phyloP scores from a whole-genome alignment of 1,140 invertebrate genomes.

The Trissolcus basalis region DNA sequence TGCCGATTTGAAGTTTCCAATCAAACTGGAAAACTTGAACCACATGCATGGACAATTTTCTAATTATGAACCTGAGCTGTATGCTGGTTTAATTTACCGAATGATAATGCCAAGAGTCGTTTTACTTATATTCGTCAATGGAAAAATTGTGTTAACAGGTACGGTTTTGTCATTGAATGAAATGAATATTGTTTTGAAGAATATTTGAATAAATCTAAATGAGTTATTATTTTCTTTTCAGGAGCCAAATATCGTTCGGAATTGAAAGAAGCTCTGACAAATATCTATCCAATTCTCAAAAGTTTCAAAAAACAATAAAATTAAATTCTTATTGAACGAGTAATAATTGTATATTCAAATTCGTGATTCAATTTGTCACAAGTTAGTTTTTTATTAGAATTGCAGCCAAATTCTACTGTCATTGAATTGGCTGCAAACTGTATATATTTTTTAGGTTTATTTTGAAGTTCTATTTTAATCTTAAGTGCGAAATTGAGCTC shows the following conservation, averaged over 20 bases:
- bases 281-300: slow-evolving; percentile 97
- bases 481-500: too few relatives aligned
- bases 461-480: too few relatives aligned
- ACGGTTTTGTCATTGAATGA: too few relatives aligned
- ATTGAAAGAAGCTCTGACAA: slow-evolving; percentile 95
- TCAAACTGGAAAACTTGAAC: slow-evolving; percentile 95
- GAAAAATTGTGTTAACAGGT: slow-evolving; percentile 97
- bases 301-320: slow-evolving; percentile 92
- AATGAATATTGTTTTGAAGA: slow-evolving; percentile 12
- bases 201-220: slow-evolving; percentile 6
- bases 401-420: not conserved
- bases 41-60: slow-evolving; percentile 95
- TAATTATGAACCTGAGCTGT: slow-evolving; percentile 92
- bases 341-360: not conserved
- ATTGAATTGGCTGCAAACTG: too few relatives aligned
- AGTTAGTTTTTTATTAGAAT: not conserved
- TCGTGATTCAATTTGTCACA: not conserved
- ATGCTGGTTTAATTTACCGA: slow-evolving; percentile 97
- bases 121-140: slow-evolving; percentile 97
- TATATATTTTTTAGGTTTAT: too few relatives aligned
- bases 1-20: slow-evolving; percentile 98
- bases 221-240: slow-evolving; percentile 73
- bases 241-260: slow-evolving; percentile 95
- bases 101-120: slow-evolving; percentile 98
- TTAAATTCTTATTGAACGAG: not conserved